Base-by-base conservation (phyloP, 1,140 invertebrate species). In the Brachystomella parvula region DNA sequence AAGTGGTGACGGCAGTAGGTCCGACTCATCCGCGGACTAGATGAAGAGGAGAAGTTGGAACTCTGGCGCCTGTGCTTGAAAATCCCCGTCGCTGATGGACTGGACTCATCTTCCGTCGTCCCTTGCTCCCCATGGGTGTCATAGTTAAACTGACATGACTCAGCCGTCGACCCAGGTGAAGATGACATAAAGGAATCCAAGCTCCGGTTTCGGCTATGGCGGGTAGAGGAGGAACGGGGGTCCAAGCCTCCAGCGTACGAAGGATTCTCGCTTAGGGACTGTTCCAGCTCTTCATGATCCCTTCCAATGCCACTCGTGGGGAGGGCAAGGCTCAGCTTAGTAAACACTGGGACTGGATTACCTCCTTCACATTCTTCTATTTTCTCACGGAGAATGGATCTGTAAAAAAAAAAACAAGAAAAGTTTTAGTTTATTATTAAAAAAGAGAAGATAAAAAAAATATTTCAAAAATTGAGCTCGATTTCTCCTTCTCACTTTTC, bases 341-440 rank as follows among this genome's bases (percentile, higher is more conserved):
- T 24, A 53, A 15, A 53, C 6, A 53, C 49, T 53, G 12, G 12
- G 12, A 53, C 49, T 6, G 49, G 49, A 24, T 24, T 24, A 12
- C 39, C 39, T 6, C 49, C 24, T 12, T 53, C 49, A 53, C 49
- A 53, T 24, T 53, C 49, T 12, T 53, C 49, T 17, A 53, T 53
- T 24, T 26, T 53, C 21, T 53, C 9, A 17, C 49, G 9, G 3
- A 53, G 49, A 24, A 53, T 53, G 24, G 49, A 53, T 19, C 49
- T 53, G 49, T n/a, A 44, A 44, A 12, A 44, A 53, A 53, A 19
- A 12, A 53, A 53, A n/a, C n/a, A 53, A 47, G 19, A 19, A 29
- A 49, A 62, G 47, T 71, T 63, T 30, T 68, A 65, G 63, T 71
- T 65, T 32, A 63, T 66, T n/a, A 67, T 73, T 58, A 63, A 63